Evolutionary conservation across 1,140 invertebrate genomes (phyloP).

Genomic region (Dendroctonus ponderosae): DNA sequence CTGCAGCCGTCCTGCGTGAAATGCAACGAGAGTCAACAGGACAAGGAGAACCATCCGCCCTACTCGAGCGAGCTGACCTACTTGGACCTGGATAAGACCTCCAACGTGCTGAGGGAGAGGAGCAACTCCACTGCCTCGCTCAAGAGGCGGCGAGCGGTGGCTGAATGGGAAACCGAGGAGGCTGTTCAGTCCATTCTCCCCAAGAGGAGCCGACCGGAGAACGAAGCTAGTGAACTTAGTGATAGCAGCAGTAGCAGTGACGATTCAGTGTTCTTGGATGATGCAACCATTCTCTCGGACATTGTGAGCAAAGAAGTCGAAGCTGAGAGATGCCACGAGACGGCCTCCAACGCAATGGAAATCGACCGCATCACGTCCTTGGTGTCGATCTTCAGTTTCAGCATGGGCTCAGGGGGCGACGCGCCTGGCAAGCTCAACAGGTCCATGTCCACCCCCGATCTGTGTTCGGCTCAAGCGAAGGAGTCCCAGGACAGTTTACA

Average conservation of each 20-base stretch:
- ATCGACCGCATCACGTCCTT: constrained; percentile 58
- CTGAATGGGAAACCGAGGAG: constrained; percentile 57
- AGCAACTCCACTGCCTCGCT: constrained; percentile 46
- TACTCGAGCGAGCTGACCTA: constrained; percentile 50
- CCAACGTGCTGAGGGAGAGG: constrained; percentile 45
- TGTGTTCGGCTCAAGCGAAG: constrained; percentile 56
- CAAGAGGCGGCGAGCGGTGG: constrained; percentile 53
- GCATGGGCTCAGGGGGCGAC: constrained; percentile 45
- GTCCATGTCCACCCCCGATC: constrained; percentile 54
- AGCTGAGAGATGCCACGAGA: constrained; percentile 31
- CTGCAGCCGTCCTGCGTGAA: constrained; percentile 41
- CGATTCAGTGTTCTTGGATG: constrained; percentile 51
- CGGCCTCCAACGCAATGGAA: constrained; percentile 51
- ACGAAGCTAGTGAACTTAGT: constrained; percentile 44
- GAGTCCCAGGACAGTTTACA: constrained; percentile 50
- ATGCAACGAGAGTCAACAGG: constrained; percentile 47
- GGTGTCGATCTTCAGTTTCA: constrained; percentile 59
- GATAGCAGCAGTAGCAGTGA: constrained; percentile 38
- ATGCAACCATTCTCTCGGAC: constrained; percentile 49
- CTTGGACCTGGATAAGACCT: constrained; percentile 52
- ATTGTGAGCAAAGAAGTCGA: constrained; percentile 46
- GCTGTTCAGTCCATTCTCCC: constrained; percentile 56
- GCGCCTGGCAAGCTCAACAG: constrained; percentile 49
- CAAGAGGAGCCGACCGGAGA: constrained; percentile 47
- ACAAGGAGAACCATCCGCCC: constrained; percentile 51